Conservation (phyloP, 2,797 vertebrate genomes). For the Decapterus maruadsi region DNA sequence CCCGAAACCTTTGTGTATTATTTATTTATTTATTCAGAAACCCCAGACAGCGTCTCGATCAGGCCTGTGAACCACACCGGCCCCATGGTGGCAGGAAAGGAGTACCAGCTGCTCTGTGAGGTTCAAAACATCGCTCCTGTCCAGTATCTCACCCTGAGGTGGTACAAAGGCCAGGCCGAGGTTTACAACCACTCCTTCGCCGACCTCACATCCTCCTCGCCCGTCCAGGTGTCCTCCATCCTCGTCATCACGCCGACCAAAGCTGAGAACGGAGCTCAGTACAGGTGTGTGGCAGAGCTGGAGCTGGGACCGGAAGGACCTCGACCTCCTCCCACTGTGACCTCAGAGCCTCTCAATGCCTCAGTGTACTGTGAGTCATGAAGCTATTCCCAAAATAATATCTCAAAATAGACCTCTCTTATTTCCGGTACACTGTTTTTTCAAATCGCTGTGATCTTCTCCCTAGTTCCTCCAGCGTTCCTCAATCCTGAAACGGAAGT, state of each 20-base stretch:
- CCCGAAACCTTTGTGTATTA: constrained; percentile 18
- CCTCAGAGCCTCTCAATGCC: constrained; percentile 74
- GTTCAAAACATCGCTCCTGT: constrained; percentile 89
- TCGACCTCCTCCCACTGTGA: constrained; percentile 69
- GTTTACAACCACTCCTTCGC: constrained; percentile 87
- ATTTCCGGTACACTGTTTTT: neutral
- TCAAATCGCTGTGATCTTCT: neutral
- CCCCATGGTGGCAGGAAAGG: constrained; percentile 83
- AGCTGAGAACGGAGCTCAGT: constrained; percentile 78
- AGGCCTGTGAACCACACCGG: constrained; percentile 83
- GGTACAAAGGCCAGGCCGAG: constrained; percentile 84
- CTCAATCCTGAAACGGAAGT: constrained; percentile 73
- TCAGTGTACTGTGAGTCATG: constrained; percentile 79
- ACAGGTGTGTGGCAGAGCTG: constrained; percentile 82
- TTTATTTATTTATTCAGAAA: constrained; percentile 71
- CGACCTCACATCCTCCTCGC: constrained; percentile 84
- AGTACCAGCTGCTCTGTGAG: constrained; percentile 88
- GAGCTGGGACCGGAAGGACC: constrained; percentile 82
- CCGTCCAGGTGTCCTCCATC: constrained; percentile 88
- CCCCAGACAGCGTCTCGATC: constrained; percentile 86
- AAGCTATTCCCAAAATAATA: neutral
- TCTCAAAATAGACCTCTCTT: neutral
- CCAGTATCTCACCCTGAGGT: constrained; percentile 86
- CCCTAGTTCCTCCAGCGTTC: constrained; percentile 77
- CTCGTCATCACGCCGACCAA: constrained; percentile 82